Base-by-base conservation (phyloP, 1,140 invertebrate species). In the Drosophila sp. region DNA sequence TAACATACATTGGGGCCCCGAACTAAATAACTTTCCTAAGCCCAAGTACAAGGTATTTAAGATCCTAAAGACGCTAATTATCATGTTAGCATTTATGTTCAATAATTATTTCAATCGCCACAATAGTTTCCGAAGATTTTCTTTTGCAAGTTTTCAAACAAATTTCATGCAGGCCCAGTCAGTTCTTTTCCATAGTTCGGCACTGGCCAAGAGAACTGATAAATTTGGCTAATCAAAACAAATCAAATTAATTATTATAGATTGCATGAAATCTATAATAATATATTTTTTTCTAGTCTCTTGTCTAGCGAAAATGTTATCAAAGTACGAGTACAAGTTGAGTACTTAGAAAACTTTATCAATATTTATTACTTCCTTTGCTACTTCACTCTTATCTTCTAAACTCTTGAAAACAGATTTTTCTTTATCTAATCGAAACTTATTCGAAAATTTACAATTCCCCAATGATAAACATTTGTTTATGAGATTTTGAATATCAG, bases 281-380 rank as follows among this genome's bases (percentile, higher is more conserved):
- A 23, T 50, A 50, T 50, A 50, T 50, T 50, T 6, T 27, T 50
- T 27, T 25, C n/a, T 3, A 50, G 44, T 8, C 44, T 23, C n/a
- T 50, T 50, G 44, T 50, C 44, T 27, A 25, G 7, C 7, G 6
- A 25, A 25, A 27, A 50, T 50, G 25, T 10, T 27, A 50, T 50
- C 23, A 50, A 50, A 25, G 8, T 7, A 50, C 44, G 10, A 4
- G 25, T 50, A 27, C 7, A n/a, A 50, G 7, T 27, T 27, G 3
- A 50, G n/a, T 41, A 41, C 11, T 41, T 41, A 41, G 25, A 10
- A 27, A 50, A 10, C 23, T 50, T 50, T 25, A 50, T 50, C 44
- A 50, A 50, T 50, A 50, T 50, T 50, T 50, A 50, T 50, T 27
- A 25, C 44, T 50, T 50, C 44, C 44, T 50, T 50, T 50, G 44